These are phyloP conservation scores for Notiomystis cincta DNA, from an alignment of 2,113 vertebrate species.

Conservation along the genomic window DNA sequence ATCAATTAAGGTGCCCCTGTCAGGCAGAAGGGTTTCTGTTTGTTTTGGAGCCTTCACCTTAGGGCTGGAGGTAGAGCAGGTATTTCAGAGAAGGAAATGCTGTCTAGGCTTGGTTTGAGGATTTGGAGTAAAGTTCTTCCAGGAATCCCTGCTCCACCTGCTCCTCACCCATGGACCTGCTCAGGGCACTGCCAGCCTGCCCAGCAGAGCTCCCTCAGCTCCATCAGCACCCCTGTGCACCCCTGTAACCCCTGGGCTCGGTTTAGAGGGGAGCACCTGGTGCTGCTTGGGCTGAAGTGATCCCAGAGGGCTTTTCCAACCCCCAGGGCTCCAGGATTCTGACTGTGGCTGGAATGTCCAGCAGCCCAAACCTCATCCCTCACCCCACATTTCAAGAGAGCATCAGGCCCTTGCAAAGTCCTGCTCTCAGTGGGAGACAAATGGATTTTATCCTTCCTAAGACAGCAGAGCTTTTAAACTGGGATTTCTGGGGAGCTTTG, in stretches of 20 bases:
- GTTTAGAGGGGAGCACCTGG: accelerated
- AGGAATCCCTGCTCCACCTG: neutral
- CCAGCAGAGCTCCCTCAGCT: neutral
- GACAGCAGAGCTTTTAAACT: neutral
- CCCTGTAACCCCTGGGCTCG: accelerated
- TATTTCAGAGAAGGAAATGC: neutral
- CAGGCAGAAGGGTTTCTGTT: neutral
- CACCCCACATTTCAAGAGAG: accelerated
- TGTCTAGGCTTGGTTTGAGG: neutral
- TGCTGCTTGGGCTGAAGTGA: neutral
- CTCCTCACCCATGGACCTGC: accelerated
- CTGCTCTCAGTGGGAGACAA: neutral
- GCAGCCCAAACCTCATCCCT: neutral
- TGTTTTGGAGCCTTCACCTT: neutral
- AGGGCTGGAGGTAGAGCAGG: neutral
- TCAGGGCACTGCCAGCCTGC: accelerated
- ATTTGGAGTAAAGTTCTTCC: neutral
- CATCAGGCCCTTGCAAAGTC: neutral
- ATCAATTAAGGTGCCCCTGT: neutral
- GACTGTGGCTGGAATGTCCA: accelerated
- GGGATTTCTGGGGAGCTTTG: neutral
- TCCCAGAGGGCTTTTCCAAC: neutral
- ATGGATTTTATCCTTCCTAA: neutral
- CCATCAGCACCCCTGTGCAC: accelerated
- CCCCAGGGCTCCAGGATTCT: accelerated